phyloP scores from a whole-genome alignment of 2,888 invertebrate genomes.

The Myopa tessellatipennis region DNA sequence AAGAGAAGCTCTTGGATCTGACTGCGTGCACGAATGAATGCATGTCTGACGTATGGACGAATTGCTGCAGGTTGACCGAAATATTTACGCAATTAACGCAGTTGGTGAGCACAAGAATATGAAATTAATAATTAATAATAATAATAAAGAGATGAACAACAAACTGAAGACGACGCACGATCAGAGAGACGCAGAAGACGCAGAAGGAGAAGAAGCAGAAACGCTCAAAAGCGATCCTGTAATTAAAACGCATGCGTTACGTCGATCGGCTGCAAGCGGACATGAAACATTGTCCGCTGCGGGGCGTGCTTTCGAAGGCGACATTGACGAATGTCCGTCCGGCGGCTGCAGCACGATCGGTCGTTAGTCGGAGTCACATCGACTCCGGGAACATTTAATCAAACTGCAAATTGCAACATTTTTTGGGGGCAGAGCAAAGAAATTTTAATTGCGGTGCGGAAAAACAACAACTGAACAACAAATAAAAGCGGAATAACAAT shows the following conservation, averaged over 20 bases:
- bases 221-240: slow-evolving; percentile 29
- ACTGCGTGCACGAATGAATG: neutral
- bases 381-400: slow-evolving; percentile 19
- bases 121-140: slow-evolving; percentile 55
- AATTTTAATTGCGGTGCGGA: slow-evolving; percentile 52
- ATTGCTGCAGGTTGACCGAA: slow-evolving; percentile 19
- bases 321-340: slow-evolving; percentile 19
- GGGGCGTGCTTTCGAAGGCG: neutral
- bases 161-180: neutral
- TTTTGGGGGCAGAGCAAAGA: slow-evolving; percentile 39
- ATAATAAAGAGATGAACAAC: neutral
- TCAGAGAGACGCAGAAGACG: neutral
- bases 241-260: slow-evolving; percentile 47
- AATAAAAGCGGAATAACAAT: neutral
- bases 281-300: neutral
- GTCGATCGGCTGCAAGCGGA: neutral
- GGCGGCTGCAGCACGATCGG: slow-evolving; percentile 10
- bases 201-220: slow-evolving; percentile 1
- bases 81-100: slow-evolving; percentile 30
- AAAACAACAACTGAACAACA: neutral
- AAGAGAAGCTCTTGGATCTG: neutral
- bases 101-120: slow-evolving; percentile 50
- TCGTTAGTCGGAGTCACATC: slow-evolving; percentile 9
- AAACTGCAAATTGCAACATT: slow-evolving; percentile 4
- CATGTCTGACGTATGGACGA: neutral